Conservation (phyloP, 2,113 vertebrate species). For the Cercocebus atys region DNA sequence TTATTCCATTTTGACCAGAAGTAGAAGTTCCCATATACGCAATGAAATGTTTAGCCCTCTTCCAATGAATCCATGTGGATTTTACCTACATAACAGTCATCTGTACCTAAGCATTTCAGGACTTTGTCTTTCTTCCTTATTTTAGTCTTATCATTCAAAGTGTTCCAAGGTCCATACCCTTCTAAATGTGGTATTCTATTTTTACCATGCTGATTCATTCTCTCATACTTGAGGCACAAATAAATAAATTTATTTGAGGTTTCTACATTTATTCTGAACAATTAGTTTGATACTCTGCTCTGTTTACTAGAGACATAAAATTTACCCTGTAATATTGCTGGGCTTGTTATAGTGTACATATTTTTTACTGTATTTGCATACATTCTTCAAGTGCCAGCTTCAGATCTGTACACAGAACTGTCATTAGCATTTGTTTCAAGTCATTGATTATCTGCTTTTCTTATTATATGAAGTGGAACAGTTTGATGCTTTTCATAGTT, state of each 20-base stretch:
- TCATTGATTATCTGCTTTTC: conserved; percentile 4
- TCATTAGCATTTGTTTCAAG: conserved; percentile 32
- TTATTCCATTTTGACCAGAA: neutral
- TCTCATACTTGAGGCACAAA: neutral
- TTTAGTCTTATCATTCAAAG: neutral
- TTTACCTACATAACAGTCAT: neutral
- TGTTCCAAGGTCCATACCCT: neutral
- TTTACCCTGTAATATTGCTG: neutral
- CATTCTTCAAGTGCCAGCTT: neutral
- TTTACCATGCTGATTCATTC: neutral
- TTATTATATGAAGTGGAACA: neutral
- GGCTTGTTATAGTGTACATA: neutral
- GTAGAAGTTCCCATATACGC: neutral
- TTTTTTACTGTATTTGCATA: neutral
- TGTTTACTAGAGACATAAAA: neutral
- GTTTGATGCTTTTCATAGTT: neutral
- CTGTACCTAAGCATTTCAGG: neutral
- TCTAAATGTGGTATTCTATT: neutral
- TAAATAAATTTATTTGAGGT: neutral
- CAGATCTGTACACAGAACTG: neutral
- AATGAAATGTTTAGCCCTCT: neutral
- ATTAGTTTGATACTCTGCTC: neutral
- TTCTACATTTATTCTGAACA: neutral
- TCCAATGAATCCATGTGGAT: neutral
- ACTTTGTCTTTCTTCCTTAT: neutral